Percentiles rank a stretch among this genome's conserved stretches.
These are phyloP conservation scores for Pipa parva DNA, from an alignment of 2,113 vertebrate species.

Conservation along the genomic window DNA sequence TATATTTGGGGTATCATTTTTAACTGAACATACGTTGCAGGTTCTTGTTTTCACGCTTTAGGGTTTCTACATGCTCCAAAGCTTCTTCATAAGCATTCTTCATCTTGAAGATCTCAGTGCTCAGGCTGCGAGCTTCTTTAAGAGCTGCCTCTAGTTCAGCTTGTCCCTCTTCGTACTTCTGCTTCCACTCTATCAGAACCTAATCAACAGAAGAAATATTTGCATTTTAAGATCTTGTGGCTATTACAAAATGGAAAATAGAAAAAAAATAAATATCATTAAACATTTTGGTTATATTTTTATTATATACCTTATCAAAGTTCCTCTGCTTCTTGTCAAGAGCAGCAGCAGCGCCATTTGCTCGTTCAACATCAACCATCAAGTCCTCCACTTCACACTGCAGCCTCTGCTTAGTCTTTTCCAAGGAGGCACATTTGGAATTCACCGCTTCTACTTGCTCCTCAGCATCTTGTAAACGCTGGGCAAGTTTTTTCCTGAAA, in stretches of 20 bases:
- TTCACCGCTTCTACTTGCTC: conserved; percentile 70
- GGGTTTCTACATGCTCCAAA: conserved; percentile 60
- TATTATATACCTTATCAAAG: conserved; percentile 61
- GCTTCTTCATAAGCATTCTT: conserved; percentile 38
- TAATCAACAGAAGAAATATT: conserved; percentile 25
- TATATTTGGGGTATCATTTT: too few relatives aligned
- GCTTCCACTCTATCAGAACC: conserved; percentile 70
- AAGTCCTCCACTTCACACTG: conserved; percentile 71
- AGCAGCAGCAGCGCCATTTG: conserved; percentile 58
- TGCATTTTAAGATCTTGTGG: background rate
- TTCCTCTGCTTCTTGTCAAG: conserved; percentile 67
- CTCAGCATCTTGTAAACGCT: conserved; percentile 87
- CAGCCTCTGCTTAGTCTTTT: conserved; percentile 78
- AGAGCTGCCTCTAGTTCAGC: conserved; percentile 63
- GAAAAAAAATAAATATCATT: background rate
- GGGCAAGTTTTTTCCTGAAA: conserved; percentile 80
- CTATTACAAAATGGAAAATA: too few relatives aligned
- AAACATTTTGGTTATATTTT: background rate
- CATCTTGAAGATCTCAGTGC: conserved; percentile 63
- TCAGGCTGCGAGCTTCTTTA: conserved; percentile 60
- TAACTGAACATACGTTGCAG: conserved; percentile 57
- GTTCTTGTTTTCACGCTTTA: conserved; percentile 64
- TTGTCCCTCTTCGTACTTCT: conserved; percentile 66
- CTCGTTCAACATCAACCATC: conserved; percentile 63
- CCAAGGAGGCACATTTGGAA: conserved; percentile 78